These are phyloP conservation scores for Sciurus niger DNA, from an alignment of 2,113 vertebrate species.

Conservation along the genomic window DNA sequence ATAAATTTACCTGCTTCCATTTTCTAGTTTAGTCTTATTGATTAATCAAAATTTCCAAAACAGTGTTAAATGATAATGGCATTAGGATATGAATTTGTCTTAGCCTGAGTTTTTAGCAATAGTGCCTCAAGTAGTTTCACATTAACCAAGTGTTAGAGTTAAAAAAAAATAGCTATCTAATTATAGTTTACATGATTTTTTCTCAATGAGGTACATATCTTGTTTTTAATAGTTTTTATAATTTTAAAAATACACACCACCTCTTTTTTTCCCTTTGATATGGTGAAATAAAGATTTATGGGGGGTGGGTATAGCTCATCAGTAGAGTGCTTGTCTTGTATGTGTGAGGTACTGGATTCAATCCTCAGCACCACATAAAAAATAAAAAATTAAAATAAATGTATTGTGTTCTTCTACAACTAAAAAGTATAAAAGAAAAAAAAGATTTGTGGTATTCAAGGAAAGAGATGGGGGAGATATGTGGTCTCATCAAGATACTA, in stretches of 20 bases:
- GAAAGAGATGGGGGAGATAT: neutral
- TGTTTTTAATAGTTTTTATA: neutral
- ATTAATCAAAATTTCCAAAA: constrained; percentile 5
- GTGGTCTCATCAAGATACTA: neutral
- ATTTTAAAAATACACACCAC: neutral
- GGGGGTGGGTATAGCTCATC: too few species aligned
- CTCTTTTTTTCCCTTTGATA: neutral
- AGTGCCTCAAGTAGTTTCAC: neutral
- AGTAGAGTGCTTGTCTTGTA: too few species aligned
- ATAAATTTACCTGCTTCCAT: constrained; percentile 14
- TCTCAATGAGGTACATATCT: neutral
- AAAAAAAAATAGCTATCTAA: neutral
- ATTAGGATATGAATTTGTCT: neutral
- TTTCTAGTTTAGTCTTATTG: neutral
- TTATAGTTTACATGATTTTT: neutral
- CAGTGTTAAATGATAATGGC: neutral
- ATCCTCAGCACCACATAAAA: too few species aligned
- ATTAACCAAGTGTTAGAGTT: neutral
- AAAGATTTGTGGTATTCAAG: neutral
- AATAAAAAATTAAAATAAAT: too few species aligned
- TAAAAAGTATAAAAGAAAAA: too few species aligned
- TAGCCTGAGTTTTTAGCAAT: neutral
- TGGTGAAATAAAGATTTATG: constrained; percentile 27
- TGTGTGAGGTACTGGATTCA: too few species aligned
- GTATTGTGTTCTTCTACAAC: too few species aligned